Percentiles rank a stretch among this genome's conserved stretches.
These are phyloP conservation scores for Falcaria lacertinaria DNA, from an alignment of 2,888 invertebrate genomes.

Conservation along the genomic window DNA sequence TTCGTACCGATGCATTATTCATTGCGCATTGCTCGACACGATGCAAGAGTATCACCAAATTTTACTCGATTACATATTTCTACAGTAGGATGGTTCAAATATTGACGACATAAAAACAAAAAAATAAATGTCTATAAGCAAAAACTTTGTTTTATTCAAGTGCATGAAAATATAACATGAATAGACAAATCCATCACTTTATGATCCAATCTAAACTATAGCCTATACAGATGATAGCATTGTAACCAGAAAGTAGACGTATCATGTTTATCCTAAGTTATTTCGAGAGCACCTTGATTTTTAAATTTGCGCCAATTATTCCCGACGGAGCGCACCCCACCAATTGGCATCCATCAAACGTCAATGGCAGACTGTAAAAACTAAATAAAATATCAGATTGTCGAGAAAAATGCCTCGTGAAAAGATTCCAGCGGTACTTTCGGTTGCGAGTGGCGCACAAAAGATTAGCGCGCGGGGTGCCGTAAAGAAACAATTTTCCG, in stretches of 20 bases:
- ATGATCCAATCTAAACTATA: background rate
- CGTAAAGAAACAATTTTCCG: conserved; percentile 78
- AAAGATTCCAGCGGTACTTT: conserved; percentile 29
- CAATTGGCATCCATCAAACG: conserved; percentile 57
- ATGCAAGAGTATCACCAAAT: conserved; percentile 35
- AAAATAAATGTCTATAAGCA: too few relatives aligned
- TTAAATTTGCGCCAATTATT: conserved; percentile 47
- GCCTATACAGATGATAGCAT: background rate
- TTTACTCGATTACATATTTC: background rate
- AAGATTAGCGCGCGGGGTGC: conserved; percentile 73
- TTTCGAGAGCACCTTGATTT: conserved; percentile 15
- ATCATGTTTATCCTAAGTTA: background rate
- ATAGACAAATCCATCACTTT: too few relatives aligned
- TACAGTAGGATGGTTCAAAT: too few relatives aligned
- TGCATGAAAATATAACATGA: too few relatives aligned
- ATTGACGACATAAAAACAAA: too few relatives aligned
- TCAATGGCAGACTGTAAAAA: conserved; percentile 69
- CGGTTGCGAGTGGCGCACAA: conserved; percentile 25
- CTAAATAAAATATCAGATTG: conserved; percentile 57
- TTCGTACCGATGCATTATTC: conserved; percentile 57
- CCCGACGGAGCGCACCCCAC: conserved; percentile 28
- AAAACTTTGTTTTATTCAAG: too few relatives aligned
- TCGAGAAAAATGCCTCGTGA: conserved; percentile 30
- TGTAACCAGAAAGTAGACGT: background rate
- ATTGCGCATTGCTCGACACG: conserved; percentile 39